These are phyloP conservation scores for Resseliella maxima DNA, from an alignment of 2,888 invertebrate species.

Conservation along the genomic window DNA sequence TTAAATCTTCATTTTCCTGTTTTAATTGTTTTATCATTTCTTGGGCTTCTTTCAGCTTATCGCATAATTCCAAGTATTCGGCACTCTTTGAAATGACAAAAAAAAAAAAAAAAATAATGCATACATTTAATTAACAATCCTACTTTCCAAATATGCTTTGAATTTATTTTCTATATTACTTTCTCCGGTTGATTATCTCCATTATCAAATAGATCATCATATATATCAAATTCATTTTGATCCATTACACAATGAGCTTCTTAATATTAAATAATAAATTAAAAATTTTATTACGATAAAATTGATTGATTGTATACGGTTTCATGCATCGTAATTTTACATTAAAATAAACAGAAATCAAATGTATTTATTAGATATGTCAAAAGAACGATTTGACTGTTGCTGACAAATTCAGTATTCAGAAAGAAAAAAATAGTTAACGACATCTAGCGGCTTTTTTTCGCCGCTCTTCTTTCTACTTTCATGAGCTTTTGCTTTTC, in stretches of 20 bases:
- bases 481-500: too few species aligned
- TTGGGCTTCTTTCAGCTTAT: background rate
- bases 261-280: background rate
- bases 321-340: slow-evolving; percentile 15
- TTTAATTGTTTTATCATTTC: background rate
- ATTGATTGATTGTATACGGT: background rate
- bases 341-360: background rate
- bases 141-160: background rate
- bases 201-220: background rate
- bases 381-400: background rate
- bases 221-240: background rate
- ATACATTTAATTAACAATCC: background rate
- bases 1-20: background rate
- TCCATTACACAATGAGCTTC: background rate
- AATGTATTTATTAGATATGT: slow-evolving; percentile 6
- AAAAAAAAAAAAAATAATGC: background rate
- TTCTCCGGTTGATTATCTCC: background rate
- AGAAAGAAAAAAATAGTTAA: background rate
- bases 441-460: background rate
- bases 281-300: slow-evolving; percentile 19
- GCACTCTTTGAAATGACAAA: background rate
- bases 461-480: background rate
- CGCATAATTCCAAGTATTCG: background rate
- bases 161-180: background rate
- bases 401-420: background rate